phyloP scores from a whole-genome alignment of 2,113 vertebrate species.

The Morone saxatilis region DNA sequence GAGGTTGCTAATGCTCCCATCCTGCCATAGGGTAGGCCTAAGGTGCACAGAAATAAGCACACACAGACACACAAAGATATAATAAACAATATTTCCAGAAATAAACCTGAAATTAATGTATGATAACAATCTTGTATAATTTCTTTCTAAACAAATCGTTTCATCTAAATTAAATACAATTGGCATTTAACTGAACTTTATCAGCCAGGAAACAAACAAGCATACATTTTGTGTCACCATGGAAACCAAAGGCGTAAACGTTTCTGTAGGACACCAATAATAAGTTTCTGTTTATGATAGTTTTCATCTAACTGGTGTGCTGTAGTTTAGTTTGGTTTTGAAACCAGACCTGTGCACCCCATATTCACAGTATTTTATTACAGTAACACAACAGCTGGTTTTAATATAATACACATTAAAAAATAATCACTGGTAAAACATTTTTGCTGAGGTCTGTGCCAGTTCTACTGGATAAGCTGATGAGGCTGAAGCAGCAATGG shows the following conservation, averaged over 20 bases:
- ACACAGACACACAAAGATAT: not conserved
- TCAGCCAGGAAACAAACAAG: not conserved
- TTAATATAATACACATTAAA: not conserved
- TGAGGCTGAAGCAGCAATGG: not conserved
- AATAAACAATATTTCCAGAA: not conserved
- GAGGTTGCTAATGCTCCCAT: slow-evolving; percentile 49
- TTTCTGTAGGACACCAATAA: too few relatives aligned
- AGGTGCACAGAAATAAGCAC: slow-evolving; percentile 13
- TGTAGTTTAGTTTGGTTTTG: not conserved
- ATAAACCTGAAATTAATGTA: not conserved
- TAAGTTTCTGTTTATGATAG: not conserved
- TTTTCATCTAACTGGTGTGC: not conserved
- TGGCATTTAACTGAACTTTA: not conserved
- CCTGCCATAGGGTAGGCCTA: slow-evolving; percentile 73
- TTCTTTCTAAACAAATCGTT: not conserved
- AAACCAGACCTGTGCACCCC: too few relatives aligned
- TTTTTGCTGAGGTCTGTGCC: not conserved
- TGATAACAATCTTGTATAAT: not conserved
- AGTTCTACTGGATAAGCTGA: not conserved
- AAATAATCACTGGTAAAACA: not conserved
- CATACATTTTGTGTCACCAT: not conserved
- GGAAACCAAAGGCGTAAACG: not conserved
- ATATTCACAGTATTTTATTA: not conserved
- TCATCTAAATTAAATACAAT: not conserved
- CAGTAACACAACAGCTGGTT: not conserved